Evolutionary conservation across 2,113 vertebrate genomes (phyloP).

Genomic region (Camelus bactrianus): DNA sequence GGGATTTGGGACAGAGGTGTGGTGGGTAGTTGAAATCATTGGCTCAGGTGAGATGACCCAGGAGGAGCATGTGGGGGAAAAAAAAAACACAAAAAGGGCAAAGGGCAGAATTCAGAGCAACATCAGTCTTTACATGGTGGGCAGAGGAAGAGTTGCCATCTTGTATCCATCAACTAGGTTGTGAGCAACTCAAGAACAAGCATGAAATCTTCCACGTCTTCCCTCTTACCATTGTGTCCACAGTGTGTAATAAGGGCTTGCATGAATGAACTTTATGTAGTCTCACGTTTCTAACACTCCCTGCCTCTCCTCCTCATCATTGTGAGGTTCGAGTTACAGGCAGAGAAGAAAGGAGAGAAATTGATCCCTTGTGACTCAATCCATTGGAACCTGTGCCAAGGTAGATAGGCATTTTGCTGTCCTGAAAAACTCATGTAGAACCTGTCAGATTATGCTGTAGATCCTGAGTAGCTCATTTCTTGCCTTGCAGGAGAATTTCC

Average conservation of each 20-base stretch:
- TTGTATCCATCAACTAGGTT: not conserved
- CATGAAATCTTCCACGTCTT: not conserved
- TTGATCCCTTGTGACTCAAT: not conserved
- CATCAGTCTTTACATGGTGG: not conserved
- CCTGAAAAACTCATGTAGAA: conserved; percentile 49
- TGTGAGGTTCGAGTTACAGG: conserved; percentile 57
- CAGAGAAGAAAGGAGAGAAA: conserved; percentile 37
- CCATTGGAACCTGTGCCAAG: conserved; percentile 36
- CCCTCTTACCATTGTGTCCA: not conserved
- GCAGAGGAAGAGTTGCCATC: not conserved
- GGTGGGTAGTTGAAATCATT: not conserved
- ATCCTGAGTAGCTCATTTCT: not conserved
- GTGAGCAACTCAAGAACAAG: not conserved
- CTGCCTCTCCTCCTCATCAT: not conserved
- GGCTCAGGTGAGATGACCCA: not conserved
- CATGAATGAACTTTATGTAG: conserved; percentile 56
- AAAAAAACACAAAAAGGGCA: not conserved
- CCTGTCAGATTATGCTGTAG: not conserved
- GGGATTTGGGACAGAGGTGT: not conserved
- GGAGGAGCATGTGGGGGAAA: not conserved
- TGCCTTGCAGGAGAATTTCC: conserved; percentile 44
- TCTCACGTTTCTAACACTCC: not conserved
- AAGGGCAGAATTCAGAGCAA: not conserved
- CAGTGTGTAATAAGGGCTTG: not conserved
- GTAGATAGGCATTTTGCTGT: conserved; percentile 24